phyloP scores from a whole-genome alignment of 2,888 invertebrate species.

The Eupithecia centaureata region DNA sequence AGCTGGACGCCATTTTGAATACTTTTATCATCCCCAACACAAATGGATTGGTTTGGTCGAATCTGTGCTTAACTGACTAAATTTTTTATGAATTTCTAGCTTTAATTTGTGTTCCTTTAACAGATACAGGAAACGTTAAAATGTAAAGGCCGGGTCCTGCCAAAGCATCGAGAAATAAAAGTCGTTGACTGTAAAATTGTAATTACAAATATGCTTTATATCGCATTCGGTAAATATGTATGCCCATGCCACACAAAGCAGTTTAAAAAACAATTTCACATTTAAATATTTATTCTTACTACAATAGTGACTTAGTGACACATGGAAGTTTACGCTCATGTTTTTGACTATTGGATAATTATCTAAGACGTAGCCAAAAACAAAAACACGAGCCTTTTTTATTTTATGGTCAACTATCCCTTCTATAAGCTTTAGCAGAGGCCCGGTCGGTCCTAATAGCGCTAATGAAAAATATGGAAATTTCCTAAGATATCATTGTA shows the following conservation, averaged over 20 bases:
- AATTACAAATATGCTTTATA: background rate
- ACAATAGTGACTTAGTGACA: too few relatives aligned
- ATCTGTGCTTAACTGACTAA: slow-evolving; percentile 16
- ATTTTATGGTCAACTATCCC: background rate
- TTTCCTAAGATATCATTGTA: slow-evolving; percentile 39
- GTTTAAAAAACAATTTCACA: too few relatives aligned
- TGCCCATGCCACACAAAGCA: too few relatives aligned
- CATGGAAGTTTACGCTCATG: background rate
- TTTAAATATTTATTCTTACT: too few relatives aligned
- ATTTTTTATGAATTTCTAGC: slow-evolving; percentile 13
- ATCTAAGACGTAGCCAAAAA: background rate
- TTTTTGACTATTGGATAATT: background rate
- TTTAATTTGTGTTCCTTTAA: slow-evolving; percentile 12
- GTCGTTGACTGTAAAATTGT: too few relatives aligned
- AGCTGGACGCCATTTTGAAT: slow-evolving; percentile 5
- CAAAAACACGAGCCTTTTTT: too few relatives aligned
- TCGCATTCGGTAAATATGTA: too few relatives aligned
- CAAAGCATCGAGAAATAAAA: background rate
- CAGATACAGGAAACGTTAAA: background rate
- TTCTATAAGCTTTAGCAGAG: slow-evolving; percentile 8
- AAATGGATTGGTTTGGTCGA: slow-evolving; percentile 3
- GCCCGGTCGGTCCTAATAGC: slow-evolving; percentile 13
- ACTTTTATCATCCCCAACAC: slow-evolving; percentile 17
- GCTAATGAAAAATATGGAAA: background rate
- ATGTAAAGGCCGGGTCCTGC: background rate